Base-by-base conservation (phyloP, 2,797 vertebrate genomes). In the Esox lucius region DNA sequence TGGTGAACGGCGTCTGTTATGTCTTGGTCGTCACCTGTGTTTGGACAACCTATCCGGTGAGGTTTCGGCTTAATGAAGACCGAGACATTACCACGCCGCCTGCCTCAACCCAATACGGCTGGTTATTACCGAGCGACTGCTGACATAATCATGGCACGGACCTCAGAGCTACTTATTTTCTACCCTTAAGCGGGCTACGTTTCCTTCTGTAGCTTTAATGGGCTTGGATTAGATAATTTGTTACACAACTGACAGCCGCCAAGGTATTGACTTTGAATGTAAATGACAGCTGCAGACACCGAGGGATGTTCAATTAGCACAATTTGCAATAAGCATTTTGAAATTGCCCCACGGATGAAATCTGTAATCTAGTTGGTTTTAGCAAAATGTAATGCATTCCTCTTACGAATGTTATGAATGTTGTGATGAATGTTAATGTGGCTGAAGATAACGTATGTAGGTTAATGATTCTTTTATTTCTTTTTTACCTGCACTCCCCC, bases 321-420 rank as follows among this genome's bases (percentile, higher is more conserved):
- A 75, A 87, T 88, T 88, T 42, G 9, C 88, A 86, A 86, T 48
- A 46, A 49, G 31, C 59, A 51, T 89, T 3, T 61, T 68, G 64
- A 71, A 68, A 17, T 19, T 46, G 59, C 59, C 51, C 51, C 7
- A 56, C 74, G 75, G 82, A 68, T 26, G 76, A 83, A 72, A 87
- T 84, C 74, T 33, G 75, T 67, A 67, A 61, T 75, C 2, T 46
- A 9, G 1, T 5, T 81, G 22, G 13, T 48, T 77, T 39, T 70
- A 3, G 59, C 7, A 31, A 53, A 68, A 82, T 89, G 75, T 88
- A 83, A 90, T 75, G 68, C 83, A 90, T 89, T 90, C 86, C 83
- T 72, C 56, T 62, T 59, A 35, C 48, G 87, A 74, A 80, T 59
- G 62, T 22, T 53, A 56, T n/a, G 9, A 42, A 42, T 42, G 39